Evolutionary conservation across 1,140 invertebrate genomes (phyloP).

Genomic region (Megalopta genalis): DNA sequence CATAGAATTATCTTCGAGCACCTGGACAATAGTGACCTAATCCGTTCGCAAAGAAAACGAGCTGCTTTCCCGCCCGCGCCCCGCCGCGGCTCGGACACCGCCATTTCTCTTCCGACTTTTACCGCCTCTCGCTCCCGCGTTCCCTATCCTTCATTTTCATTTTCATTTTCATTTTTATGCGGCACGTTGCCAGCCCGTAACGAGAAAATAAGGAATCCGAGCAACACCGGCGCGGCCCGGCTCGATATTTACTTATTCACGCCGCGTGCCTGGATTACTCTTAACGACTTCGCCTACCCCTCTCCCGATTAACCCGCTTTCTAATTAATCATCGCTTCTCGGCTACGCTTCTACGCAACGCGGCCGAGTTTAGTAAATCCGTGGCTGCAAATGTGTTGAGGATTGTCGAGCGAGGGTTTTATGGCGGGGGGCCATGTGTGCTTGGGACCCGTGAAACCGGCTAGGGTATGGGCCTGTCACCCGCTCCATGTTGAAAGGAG

Average conservation of each 20-base stretch:
- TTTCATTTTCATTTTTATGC: slow-evolving; percentile 29
- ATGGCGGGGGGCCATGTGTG: too few relatives aligned
- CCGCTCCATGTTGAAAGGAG: too few relatives aligned
- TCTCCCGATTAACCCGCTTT: neutral
- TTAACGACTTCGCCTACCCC: neutral
- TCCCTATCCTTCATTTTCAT: neutral
- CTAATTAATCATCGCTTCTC: neutral
- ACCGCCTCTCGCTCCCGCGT: neutral
- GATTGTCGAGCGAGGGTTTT: too few relatives aligned
- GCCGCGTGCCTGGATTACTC: neutral
- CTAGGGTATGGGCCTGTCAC: too few relatives aligned
- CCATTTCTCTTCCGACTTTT: slow-evolving; percentile 1
- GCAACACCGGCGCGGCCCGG: neutral
- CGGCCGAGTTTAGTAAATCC: neutral
- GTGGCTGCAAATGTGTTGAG: too few relatives aligned
- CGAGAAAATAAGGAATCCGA: neutral
- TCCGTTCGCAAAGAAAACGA: slow-evolving; percentile 63
- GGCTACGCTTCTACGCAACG: neutral
- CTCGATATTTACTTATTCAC: slow-evolving; percentile 11
- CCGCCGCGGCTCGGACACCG: neutral
- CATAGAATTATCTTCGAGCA: slow-evolving; percentile 68
- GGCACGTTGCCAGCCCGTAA: slow-evolving; percentile 11
- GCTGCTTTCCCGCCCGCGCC: slow-evolving; percentile 39
- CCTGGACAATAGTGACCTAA: slow-evolving; percentile 64
- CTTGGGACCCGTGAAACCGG: too few relatives aligned